A percentile compares a stretch with the other conserved stretches of the same genome.
phyloP scores from a whole-genome alignment of 2,113 vertebrate genomes.

The Poeciliopsis prolifica region DNA sequence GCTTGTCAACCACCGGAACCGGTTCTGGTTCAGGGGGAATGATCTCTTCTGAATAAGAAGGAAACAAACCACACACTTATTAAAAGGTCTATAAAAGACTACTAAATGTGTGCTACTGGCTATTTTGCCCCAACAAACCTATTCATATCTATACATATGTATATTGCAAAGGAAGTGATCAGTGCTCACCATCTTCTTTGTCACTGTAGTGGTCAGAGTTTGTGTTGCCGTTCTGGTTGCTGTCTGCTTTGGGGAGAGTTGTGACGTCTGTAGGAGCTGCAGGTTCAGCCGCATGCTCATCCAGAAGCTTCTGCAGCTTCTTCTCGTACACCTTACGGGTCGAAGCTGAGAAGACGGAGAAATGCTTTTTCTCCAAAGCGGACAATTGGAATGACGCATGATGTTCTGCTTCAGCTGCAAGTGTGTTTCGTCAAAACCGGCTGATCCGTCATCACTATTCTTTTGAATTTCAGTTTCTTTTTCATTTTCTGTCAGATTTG shows the following conservation, averaged over 20 bases:
- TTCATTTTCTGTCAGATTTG: too few relatives aligned
- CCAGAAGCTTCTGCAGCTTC: constrained; percentile 89
- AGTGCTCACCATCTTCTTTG: constrained; percentile 90
- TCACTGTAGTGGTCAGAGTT: constrained; percentile 95
- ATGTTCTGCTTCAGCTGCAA: too few relatives aligned
- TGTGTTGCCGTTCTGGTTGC: constrained; percentile 91
- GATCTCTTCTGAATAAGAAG: constrained; percentile 60
- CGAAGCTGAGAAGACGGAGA: constrained; percentile 75
- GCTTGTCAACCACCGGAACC: constrained; percentile 87
- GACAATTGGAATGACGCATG: too few relatives aligned
- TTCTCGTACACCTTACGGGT: constrained; percentile 95
- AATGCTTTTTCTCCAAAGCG: background rate
- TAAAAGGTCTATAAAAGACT: background rate
- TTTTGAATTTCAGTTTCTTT: background rate
- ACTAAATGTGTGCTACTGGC: too few relatives aligned
- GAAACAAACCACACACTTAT: background rate
- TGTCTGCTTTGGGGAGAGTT: constrained; percentile 82
- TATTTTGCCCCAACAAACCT: background rate
- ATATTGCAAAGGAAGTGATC: background rate
- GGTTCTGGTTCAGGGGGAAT: constrained; percentile 72
- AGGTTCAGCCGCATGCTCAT: constrained; percentile 80
- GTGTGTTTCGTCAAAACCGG: too few relatives aligned
- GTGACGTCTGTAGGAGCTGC: constrained; percentile 78
- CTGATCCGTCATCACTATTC: too few relatives aligned
- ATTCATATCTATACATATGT: background rate